Base-by-base conservation (phyloP, 2,113 vertebrate genomes). In the Epinephelus moara region DNA sequence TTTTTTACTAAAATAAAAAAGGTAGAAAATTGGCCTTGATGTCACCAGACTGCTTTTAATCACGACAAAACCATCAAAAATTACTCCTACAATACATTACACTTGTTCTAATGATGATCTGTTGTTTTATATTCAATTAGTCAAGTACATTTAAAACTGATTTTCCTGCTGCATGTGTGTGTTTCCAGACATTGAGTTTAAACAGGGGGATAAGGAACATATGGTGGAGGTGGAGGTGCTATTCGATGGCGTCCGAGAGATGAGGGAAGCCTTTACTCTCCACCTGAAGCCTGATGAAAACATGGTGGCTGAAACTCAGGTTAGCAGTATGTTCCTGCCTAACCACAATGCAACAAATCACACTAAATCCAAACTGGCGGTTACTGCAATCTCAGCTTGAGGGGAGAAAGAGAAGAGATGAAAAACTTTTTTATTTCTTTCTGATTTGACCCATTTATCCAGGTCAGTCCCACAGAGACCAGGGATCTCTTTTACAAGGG, bases 241-340 rank as follows among this genome's bases (percentile, higher is more conserved):
- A 13, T 97, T 95, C 27, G 98, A 99, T 73, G 96, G 95, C 3
- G 55, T 96, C 60, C 93, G 96, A 87, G 98, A 99, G 85, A 97
- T 98, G 98, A 96, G 97, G 79, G 98, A 99, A 85, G 96, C 97
- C 59, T 99, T 99, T 87, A 98, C 97, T 7, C 95, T 99, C 76
- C 98, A 99, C 75, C 94, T 99, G 71, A 97, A 96, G 70, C 97
- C 98, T 0, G 98, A 99, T 82, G 97, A 98, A 85, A 97, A 98
- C 89, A 98, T 98, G 98, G 89, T 98, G 7, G 97, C 97, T 66
- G 97, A 98, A 91, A 97, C 95, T 3, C 97, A 98, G 97, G 97
- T 99, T 86, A 90, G 70, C 42, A 50, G 40, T 13, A 27, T 33
- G 3, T 17, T 49, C 14, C 10, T 30, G 37, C 27, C 4, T 19